Percentiles rank a stretch among this genome's conserved stretches.
Conservation (phyloP, 2,113 vertebrate species). For the Protobothrops flavoviridis region DNA sequence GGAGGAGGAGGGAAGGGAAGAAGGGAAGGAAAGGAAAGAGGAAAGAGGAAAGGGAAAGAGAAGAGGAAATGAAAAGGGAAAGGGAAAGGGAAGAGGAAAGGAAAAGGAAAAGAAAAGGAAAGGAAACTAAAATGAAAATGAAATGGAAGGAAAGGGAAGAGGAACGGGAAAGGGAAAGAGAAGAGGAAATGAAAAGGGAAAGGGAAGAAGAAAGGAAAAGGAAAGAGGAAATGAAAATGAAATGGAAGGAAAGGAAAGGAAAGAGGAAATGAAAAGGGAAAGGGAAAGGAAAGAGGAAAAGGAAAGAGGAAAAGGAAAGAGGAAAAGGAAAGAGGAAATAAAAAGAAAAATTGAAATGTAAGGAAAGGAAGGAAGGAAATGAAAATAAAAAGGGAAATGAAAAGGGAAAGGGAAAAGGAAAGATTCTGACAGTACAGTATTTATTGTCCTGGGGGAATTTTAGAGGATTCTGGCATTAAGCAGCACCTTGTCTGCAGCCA, state of each 20-base stretch:
- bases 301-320: neutral
- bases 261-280: too few species aligned
- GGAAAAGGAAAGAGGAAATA: neutral
- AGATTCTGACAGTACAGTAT: conserved; percentile 52
- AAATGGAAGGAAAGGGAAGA: neutral
- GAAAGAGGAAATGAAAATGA: neutral
- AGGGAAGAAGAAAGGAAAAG: neutral
- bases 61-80: too few species aligned
- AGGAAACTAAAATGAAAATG: too few species aligned
- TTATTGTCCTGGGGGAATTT: conserved; percentile 60
- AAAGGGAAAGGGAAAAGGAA: neutral
- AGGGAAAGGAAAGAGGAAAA: neutral
- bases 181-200: neutral
- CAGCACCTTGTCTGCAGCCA: conserved; percentile 2
- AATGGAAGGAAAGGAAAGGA: too few species aligned
- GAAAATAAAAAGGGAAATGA: neutral
- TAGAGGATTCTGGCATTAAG: conserved; percentile 57
- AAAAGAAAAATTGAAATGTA: too few species aligned
- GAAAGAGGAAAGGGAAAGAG: too few species aligned
- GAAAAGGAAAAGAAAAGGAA: too few species aligned
- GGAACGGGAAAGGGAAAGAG: neutral
- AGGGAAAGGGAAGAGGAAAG: too few species aligned
- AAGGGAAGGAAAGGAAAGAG: too few species aligned
- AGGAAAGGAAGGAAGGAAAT: neutral
- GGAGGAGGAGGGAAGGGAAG: too few species aligned